phyloP scores from a whole-genome alignment of 1,140 invertebrate species.

The Luehdorfia chinensis region DNA sequence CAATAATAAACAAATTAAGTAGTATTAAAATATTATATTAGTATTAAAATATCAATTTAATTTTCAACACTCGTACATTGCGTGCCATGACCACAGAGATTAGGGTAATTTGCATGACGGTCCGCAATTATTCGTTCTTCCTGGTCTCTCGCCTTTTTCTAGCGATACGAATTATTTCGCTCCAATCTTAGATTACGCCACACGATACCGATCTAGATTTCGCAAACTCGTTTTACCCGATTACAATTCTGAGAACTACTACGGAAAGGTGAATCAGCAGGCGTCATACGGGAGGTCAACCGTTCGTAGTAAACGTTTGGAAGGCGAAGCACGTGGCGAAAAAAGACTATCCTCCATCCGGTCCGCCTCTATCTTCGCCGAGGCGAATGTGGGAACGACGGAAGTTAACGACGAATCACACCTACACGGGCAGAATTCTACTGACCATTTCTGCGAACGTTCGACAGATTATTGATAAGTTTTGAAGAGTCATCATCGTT shows the following conservation, averaged over 20 bases:
- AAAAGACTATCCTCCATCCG: constrained; percentile 40
- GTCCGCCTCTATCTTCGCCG: constrained; percentile 31
- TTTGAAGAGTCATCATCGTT: not conserved
- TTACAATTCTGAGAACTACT: constrained; percentile 25
- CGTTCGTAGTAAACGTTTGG: constrained; percentile 20
- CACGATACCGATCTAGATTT: constrained; percentile 22
- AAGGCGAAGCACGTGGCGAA: constrained; percentile 40
- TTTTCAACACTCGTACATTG: too few species aligned
- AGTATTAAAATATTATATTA: too few species aligned
- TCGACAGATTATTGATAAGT: not conserved
- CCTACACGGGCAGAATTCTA: constrained; percentile 37
- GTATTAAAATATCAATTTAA: too few species aligned
- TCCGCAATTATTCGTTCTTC: constrained; percentile 38
- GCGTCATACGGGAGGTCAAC: too few species aligned
- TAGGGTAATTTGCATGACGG: constrained; percentile 44
- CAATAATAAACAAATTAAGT: too few species aligned
- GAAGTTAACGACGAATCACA: constrained; percentile 48
- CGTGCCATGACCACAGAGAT: too few species aligned
- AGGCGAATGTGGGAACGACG: constrained; percentile 45
- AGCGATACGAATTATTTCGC: constrained; percentile 24
- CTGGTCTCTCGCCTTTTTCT: constrained; percentile 48
- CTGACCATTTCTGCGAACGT: constrained; percentile 31
- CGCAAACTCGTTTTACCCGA: constrained; percentile 13
- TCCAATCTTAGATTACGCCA: constrained; percentile 23
- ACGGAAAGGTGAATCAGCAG: constrained; percentile 32